Conservation (phyloP, 2,888 invertebrate species). For the Sialis lutaria region DNA sequence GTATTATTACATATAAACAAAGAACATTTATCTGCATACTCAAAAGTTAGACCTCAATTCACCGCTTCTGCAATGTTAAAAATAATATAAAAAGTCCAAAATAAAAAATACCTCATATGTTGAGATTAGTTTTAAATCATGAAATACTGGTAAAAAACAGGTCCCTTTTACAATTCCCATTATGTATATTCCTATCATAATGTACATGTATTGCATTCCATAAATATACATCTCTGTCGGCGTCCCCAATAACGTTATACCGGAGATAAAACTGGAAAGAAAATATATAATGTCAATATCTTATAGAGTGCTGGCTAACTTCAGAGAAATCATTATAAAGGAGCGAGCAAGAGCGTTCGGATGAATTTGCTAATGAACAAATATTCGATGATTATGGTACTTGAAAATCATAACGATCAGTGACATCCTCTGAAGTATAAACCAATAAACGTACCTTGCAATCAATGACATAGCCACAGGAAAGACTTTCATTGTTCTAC, state of each 20-base stretch:
- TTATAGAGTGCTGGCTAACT: too few species aligned
- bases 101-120: constrained; percentile 49
- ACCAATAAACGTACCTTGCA: constrained; percentile 40
- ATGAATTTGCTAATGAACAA: too few species aligned
- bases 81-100: neutral
- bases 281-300: neutral
- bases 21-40: too few species aligned
- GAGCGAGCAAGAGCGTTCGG: too few species aligned
- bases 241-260: constrained; percentile 59
- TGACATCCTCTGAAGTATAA: too few species aligned
- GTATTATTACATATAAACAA: neutral
- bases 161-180: constrained; percentile 49
- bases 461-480: constrained; percentile 74
- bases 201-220: constrained; percentile 59
- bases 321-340: too few species aligned
- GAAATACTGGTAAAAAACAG: constrained; percentile 57
- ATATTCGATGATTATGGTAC: too few species aligned
- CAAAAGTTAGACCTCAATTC: too few species aligned
- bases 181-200: constrained; percentile 39
- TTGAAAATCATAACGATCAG: too few species aligned
- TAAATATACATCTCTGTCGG: constrained; percentile 70
- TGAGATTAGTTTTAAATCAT: constrained; percentile 54
- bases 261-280: constrained; percentile 47
- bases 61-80: neutral
- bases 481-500: constrained; percentile 62